Percentiles rank a stretch among this genome's conserved stretches.
These are phyloP conservation scores for Heliconius ethilla DNA, from an alignment of 2,888 invertebrate genomes.

Conservation along the genomic window DNA sequence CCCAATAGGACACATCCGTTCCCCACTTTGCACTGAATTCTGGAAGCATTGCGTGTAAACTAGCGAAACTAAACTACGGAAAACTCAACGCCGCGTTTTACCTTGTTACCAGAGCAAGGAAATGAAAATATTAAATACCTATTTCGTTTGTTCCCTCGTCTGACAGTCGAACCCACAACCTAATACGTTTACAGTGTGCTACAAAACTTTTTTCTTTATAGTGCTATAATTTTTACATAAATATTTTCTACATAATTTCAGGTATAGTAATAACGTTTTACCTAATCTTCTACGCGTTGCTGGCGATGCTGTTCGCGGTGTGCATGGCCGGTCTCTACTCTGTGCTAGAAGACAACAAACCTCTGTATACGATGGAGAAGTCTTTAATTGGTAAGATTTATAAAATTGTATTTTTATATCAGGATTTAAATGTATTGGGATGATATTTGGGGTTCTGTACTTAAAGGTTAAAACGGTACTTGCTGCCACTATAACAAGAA, in stretches of 20 bases:
- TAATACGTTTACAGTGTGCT: too few relatives aligned
- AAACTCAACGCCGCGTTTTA: too few relatives aligned
- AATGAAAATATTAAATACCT: not conserved
- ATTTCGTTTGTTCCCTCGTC: not conserved
- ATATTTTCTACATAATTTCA: slow-evolving; percentile 67
- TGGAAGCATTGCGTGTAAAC: not conserved
- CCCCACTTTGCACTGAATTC: not conserved
- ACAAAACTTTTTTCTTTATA: not conserved
- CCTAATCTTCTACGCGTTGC: slow-evolving; percentile 90
- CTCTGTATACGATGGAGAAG: slow-evolving; percentile 87
- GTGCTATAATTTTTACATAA: not conserved
- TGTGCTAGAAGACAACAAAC: slow-evolving; percentile 85
- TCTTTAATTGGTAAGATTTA: slow-evolving; percentile 87
- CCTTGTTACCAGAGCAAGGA: not conserved
- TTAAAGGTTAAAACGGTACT: too few relatives aligned
- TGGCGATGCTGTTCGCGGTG: slow-evolving; percentile 92
- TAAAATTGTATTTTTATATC: not conserved
- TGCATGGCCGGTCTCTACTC: slow-evolving; percentile 92
- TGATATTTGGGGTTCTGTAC: too few relatives aligned
- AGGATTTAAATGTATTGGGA: too few relatives aligned
- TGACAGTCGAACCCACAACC: not conserved
- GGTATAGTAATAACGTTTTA: slow-evolving; percentile 93
- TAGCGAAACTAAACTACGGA: too few relatives aligned
- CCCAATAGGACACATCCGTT: not conserved
- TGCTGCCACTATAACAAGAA: too few relatives aligned